Base-by-base conservation (phyloP, 2,113 vertebrate species). In the Hirundichthys speculiger region DNA sequence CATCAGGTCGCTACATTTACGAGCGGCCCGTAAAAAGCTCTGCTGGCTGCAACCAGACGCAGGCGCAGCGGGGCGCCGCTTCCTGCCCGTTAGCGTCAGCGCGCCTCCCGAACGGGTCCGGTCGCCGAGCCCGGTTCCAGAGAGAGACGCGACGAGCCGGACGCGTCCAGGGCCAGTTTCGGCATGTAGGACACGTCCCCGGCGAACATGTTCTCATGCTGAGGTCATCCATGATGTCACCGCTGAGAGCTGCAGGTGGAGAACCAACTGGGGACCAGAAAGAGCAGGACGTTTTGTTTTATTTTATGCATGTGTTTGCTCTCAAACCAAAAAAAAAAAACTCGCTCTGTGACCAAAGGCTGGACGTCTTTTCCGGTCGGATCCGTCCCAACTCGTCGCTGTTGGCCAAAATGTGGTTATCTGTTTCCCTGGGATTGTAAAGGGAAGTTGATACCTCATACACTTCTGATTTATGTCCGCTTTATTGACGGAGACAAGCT, bases 1-100 rank as follows among this genome's bases (percentile, higher is more conserved):
- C 93, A 94, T 90, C 92, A 91, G 92, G 86, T 90, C 87, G 70
- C 73, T 89, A 85, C 89, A 84, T 95, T 94, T 93, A 93, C 91
- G 89, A 86, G 91, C 69, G 64, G 80, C 56, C 89, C 75, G 83
- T 94, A 92, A 95, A 94, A 89, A 56, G 77, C 88, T 88, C 88
- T 91, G 90, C 92, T 66, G 74, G 60, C 79, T 58, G 82, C 16
- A 66, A 60, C 27, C 69, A 54, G 66, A 70, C 24, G n/a, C 52
- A 27, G n/a, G 90, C 89, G 69, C 86, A 22, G 67, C 86, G 58
- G 75, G 57, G 30, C 11, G 11, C 27, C 57, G 21, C 24, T 34
- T 62, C 75, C 58, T n/a, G 67, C 47, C 9, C 65, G 69, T 73
- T 71, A 55, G 67, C 20, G 76, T 65, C 59, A 67, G 47, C 61